phyloP scores from a whole-genome alignment of 2,888 invertebrate species.

The Platycheirus albimanus region DNA sequence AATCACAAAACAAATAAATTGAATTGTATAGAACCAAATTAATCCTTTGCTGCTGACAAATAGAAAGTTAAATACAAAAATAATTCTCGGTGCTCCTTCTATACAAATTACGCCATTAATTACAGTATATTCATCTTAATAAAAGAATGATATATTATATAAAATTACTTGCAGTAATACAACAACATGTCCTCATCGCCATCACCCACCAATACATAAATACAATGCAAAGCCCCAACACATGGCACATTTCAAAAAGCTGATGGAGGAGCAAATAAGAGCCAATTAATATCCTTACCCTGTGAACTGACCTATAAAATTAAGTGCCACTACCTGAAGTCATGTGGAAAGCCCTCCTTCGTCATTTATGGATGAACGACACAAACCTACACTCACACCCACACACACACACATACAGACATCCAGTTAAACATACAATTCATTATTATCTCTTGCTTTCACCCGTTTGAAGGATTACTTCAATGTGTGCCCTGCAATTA shows the following conservation, averaged over 20 bases:
- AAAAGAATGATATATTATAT: too few species aligned
- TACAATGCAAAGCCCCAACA: background rate
- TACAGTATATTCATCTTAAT: too few species aligned
- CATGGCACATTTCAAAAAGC: constrained; percentile 2
- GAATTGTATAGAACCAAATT: too few species aligned
- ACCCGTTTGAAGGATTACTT: constrained; percentile 26
- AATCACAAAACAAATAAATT: too few species aligned
- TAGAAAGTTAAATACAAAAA: too few species aligned
- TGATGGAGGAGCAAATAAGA: constrained; percentile 45
- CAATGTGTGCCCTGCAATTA: constrained; percentile 64
- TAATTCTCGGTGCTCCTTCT: too few species aligned
- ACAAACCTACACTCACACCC: background rate
- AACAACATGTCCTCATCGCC: too few species aligned
- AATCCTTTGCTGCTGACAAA: too few species aligned
- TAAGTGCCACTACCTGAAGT: constrained; percentile 57
- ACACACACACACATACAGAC: background rate
- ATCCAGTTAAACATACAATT: too few species aligned
- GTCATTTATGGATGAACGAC: constrained; percentile 7
- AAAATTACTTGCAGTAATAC: constrained; percentile 1
- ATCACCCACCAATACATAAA: background rate
- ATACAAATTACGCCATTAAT: too few species aligned
- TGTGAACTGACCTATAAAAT: constrained; percentile 65
- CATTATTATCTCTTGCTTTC: constrained; percentile 26
- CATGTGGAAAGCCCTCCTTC: constrained; percentile 41
- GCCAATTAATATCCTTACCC: constrained; percentile 56